Evolutionary conservation across 2,113 vertebrate species (phyloP), one percentile per base, ranked within the genome.

Genomic region (Forbesichthys papilliferus): DNA sequence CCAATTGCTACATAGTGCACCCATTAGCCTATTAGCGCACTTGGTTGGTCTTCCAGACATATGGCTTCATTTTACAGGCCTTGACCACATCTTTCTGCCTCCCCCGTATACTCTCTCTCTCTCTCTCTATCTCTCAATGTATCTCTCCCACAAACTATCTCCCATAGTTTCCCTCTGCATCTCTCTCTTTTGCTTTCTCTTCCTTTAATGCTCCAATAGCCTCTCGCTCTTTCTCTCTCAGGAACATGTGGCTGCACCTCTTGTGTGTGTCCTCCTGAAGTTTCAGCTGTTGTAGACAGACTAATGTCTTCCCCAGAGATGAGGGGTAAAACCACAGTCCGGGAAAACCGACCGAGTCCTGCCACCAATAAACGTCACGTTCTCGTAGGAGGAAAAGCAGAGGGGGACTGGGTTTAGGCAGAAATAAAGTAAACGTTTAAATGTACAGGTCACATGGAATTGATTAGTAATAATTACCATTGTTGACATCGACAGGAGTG

Each of bases 291-390:
- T 78, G 75, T 36, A 80, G 78, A 82, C 81, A 76, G 88, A 89
- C 85, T 91, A 91, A 90, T 91, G 88, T 71, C 62, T 90, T 90
- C 88, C 87, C 88, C 89, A 90, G 89, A 84, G 86, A 68, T 55
- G 64, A 77, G 54, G 75, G 77, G 64, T 48, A 78, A 42, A 79
- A 88, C 86, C 83, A 77, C 84, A 88, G 74, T 63, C 78, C 71
- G 59, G 52, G 16, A 68, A 69, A 83, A 74, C n/a, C 16, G 69
- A 75, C 75, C 53, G 70, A 64, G 79, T 62, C 65, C 66, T 6
- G 74, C 78, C 67, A 84, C 86, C 82, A 84, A 83, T 82, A 82
- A 87, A 87, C 81, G 88, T 51, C 57, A 67, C 46, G 78, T 88
- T 88, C 77, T 80, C 61, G 71, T 6, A 62, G 66, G 68, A 69